Base-by-base conservation (phyloP, 2,113 vertebrate genomes). In the Tetrao urogallus region DNA sequence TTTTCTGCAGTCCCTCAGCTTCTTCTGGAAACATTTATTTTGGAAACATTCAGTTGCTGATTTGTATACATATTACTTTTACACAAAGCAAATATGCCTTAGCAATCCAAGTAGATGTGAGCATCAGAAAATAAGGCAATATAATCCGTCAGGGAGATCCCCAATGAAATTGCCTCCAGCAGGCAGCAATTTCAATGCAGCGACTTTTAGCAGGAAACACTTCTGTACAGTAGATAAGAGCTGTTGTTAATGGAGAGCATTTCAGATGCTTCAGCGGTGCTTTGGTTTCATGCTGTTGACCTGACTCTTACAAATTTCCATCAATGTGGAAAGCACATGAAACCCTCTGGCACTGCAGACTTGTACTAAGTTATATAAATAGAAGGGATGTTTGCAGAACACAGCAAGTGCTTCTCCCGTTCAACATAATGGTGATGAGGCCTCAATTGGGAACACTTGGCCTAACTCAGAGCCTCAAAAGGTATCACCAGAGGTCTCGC, bases 171-270 rank as follows among this genome's bases (percentile, higher is more conserved):
- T 71, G 11, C 38, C 34, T 80, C n/a, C 45, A 88, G 50, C 42
- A 74, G 22, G 57, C 6, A 75, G 38, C 40, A 81, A 75, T 78
- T 64, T 45, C 75, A 75, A 81, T 27, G 25, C 42, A 78, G 48
- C 30, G 36, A 13, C 20, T 91, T 92, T 65, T 79, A 91, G 30
- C 34, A 89, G 70, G 70, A 60, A 92, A 82, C 38, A 21, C 32
- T 78, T 84, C 21, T 21, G n/a, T 36, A 45, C 16, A 30, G 27
- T 54, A 78, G 47, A 30, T 50, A n/a, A 52, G 14, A 34, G 52
- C 58, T 78, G 36, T 64, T 65, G 42, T 56, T 78, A 48, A 60
- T 0, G 3, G 38, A 83, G 32, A 81, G 7, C 42, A 78, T 48
- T 47, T 54, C 65, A 16, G 56, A 22, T 61, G 21, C 50, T 86